Evolutionary conservation across 2,888 invertebrate species (phyloP), one percentile per base, ranked within the genome.

Genomic region (Hecatera dysodea): DNA sequence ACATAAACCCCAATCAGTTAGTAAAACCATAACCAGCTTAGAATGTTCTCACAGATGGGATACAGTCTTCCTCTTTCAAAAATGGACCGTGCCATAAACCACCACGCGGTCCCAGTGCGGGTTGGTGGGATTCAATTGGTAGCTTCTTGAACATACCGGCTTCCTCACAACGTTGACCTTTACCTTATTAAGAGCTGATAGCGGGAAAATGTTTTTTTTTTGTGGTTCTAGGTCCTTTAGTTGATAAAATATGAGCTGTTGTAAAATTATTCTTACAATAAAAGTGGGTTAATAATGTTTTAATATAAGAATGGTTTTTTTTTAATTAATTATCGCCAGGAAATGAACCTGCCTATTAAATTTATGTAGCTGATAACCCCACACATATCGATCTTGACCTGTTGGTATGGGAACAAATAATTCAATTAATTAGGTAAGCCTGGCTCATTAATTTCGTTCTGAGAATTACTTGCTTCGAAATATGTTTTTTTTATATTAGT

Each of bases 291-390:
- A 72, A 56, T 61, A 59, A 61, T 46, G 48, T 48, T n/a, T n/a
- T n/a, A n/a, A n/a, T n/a, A n/a, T n/a, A n/a, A n/a, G n/a, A n/a
- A n/a, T n/a, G n/a, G n/a, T n/a, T n/a, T n/a, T n/a, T n/a, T n/a
- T n/a, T n/a, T n/a, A 60, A 44, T 44, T 81, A 75, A 83, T 83
- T 83, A 83, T 19, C 6, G 1, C 29, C 83, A 85, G 83, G 83
- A 83, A 75, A 36, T 74, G 52, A 60, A 48, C 70, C 59, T 57
- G 46, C 56, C 57, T 67, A 67, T 83, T 83, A 72, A 78, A 59
- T 71, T 56, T 22, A 11, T 17, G 8, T 8, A 27, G 9, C 29
- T 5, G 82, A 80, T 79, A 79, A 81, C 79, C 78, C 24, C 48
- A 15, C 33, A 15, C 11, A 48, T n/a, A 55, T 46, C 62, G 50